phyloP scores from a whole-genome alignment of 2,797 vertebrate genomes.

The Enteromius viviparus region DNA sequence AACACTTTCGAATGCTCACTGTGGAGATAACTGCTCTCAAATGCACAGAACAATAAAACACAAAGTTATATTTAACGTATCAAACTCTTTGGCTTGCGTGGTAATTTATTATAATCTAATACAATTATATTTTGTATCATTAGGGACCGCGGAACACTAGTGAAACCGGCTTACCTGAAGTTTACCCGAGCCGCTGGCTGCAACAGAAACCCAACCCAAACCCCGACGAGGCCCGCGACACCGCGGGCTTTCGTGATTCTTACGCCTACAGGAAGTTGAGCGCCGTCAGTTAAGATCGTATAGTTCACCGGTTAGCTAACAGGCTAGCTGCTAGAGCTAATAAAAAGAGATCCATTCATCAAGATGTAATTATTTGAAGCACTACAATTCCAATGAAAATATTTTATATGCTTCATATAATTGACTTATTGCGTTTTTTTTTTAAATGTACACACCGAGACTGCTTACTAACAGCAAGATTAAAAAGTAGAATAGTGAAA shows the following conservation, averaged over 20 bases:
- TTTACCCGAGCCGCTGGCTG: not conserved
- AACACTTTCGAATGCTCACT: not conserved
- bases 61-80: not conserved
- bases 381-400: not conserved
- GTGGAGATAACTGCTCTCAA: not conserved
- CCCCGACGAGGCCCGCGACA: not conserved
- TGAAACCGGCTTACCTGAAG: constrained; percentile 21
- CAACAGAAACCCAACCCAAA: not conserved
- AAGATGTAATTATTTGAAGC: not conserved
- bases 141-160: not conserved
- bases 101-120: not conserved
- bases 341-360: constrained; percentile 8
- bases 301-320: constrained; percentile 9
- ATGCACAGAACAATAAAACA: not conserved
- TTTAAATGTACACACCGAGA: not conserved
- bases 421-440: not conserved
- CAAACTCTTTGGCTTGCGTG: not conserved
- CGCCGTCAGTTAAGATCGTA: not conserved
- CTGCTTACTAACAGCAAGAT: not conserved
- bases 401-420: not conserved
- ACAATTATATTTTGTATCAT: not conserved
- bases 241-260: constrained; percentile 13
- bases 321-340: constrained; percentile 21
- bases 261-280: not conserved
- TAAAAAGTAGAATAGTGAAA: not conserved